Base-by-base conservation (phyloP, 2,797 vertebrate species). In the Simalia tracyae region DNA sequence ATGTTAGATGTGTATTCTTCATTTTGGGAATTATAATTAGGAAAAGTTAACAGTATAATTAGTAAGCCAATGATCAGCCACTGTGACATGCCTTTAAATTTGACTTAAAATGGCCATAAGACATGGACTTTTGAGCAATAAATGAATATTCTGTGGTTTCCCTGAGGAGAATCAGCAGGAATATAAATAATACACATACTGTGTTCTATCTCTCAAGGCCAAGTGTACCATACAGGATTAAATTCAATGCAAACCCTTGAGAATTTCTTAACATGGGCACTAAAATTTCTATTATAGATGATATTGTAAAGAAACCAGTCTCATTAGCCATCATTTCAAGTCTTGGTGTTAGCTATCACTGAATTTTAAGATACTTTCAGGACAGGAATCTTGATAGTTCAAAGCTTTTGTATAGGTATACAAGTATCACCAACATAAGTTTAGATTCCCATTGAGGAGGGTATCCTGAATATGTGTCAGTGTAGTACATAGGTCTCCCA, bases 21-120 rank as follows among this genome's bases (percentile, higher is more conserved):
- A 88, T 88, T 88, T 64, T n/a, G 42, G 87, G 36, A 17, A 42
- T 60, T 86, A 86, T 31, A 57, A 86, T 59, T 57, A 85, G 64
- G 84, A 76, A 2, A 93, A 88, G 57, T 22, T 89, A 81, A 84
- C 42, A 84, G 42, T 57, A 66, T 63, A 88, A 54, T 64, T 86
- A 89, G 46, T 61, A 89, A 87, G 89, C 81, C 56, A 92, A 24
- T 50, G n/a, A 85, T 54, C 36, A 89, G 46, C 22, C 72, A 26
- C 1, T 50, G 31, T 85, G 86, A 89, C 28, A 26, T 42, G 66
- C 26, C 31, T 87, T 87, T 31, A 42, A 19, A 17, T 84, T n/a
- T 76, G 12, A 46, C 0, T 57, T 56, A 26, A 84, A 84, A n/a
- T 31, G 26, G n/a, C 22, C 66, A 85, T 24, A 26, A 60, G 57